These are phyloP conservation scores for pig (Sus scrofa) DNA, from an alignment of 2,113 vertebrate species.

Conservation along the genomic window DNA sequence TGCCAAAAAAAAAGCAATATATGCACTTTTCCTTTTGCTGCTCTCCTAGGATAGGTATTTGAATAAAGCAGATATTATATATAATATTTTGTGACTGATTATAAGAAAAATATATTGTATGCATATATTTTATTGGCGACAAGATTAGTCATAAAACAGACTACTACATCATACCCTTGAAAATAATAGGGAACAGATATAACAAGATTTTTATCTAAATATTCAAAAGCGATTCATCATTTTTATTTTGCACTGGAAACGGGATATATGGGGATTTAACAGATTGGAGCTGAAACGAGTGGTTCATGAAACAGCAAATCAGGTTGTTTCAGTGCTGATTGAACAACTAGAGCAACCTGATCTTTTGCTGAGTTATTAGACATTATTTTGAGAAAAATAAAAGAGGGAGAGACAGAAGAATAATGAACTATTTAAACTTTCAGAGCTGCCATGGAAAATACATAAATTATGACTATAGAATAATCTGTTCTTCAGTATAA, in stretches of 20 bases:
- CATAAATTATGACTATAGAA: neutral
- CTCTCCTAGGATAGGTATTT: neutral
- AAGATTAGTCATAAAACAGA: neutral
- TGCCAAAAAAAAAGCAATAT: neutral
- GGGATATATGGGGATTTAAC: neutral
- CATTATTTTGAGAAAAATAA: constrained; percentile 4
- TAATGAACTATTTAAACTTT: constrained; percentile 54
- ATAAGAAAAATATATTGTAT: neutral
- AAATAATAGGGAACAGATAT: neutral
- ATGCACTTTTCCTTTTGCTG: neutral
- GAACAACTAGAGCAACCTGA: neutral
- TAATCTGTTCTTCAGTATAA: neutral
- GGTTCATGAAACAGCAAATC: neutral
- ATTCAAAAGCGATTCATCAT: neutral
- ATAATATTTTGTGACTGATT: neutral
- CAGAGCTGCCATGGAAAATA: constrained; percentile 44
- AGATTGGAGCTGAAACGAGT: neutral
- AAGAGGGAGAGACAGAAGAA: neutral
- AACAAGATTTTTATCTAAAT: neutral
- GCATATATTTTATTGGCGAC: neutral
- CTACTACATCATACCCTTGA: neutral
- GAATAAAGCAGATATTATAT: neutral
- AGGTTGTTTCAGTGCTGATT: neutral
- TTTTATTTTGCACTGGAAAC: neutral
- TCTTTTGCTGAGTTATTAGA: neutral